These are phyloP conservation scores for Temnothorax rugatulus DNA, from an alignment of 2,888 invertebrate genomes.

Conservation along the genomic window DNA sequence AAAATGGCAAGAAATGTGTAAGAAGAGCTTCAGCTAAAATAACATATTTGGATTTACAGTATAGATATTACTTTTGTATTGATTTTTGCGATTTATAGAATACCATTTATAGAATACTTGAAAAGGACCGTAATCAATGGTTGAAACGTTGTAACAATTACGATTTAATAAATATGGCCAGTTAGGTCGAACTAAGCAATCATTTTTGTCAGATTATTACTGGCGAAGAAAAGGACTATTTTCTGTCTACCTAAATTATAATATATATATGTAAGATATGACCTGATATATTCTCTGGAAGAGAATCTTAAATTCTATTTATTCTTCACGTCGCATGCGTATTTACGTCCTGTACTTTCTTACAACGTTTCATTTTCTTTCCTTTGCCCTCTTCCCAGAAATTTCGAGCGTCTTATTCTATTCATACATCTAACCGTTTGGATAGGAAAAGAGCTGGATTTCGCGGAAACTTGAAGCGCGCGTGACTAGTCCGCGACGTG, in stretches of 20 bases:
- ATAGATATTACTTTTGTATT: no score
- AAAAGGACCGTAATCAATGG: no score
- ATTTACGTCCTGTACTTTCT: neutral
- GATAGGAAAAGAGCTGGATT: neutral
- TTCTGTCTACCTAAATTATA: neutral
- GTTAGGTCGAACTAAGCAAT: no score
- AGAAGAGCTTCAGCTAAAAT: no score
- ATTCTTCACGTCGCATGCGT: neutral
- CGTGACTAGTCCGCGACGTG: slow-evolving; percentile 33
- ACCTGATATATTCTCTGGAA: neutral
- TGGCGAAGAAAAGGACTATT: no score
- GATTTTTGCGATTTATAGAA: no score
- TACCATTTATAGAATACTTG: no score
- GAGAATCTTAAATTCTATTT: neutral
- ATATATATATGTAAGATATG: neutral
- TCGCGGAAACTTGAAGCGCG: slow-evolving; percentile 31
- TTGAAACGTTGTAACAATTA: no score
- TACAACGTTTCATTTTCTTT: neutral
- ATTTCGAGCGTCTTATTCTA: neutral
- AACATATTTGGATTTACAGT: no score
- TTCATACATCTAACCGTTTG: neutral
- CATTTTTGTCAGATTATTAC: no score
- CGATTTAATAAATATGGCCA: no score
- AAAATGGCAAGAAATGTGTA: no score
- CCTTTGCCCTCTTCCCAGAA: neutral